Evolutionary conservation across 2,113 vertebrate genomes (phyloP), one percentile per base, ranked within the genome.

Genomic region (Takifugu flavidus): DNA sequence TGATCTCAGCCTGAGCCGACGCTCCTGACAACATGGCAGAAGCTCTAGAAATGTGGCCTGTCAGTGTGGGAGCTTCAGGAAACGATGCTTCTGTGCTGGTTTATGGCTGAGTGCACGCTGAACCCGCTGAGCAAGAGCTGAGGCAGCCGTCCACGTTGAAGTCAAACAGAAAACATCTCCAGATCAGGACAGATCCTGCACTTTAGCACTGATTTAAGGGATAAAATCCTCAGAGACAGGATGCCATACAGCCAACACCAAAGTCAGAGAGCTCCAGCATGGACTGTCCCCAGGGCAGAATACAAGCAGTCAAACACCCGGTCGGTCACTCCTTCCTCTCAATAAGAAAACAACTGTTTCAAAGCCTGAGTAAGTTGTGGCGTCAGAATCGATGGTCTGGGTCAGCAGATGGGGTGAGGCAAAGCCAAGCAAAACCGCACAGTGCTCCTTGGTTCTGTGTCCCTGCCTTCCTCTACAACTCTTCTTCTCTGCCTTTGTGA

Each of bases 401-500:
- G 28, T 7, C 29, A 71, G 56, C 14, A 66, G 57, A 67, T 62
- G 49, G 57, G 73, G 70, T 39, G 67, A 83, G 70, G 74, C 65
- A 58, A 66, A 50, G 72, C 64, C 71, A 54, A 56, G 31, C 74
- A 45, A 49, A 68, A 62, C 62, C 54, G 59, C 47, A 58, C 70
- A 56, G 49, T 44, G 63, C 58, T 75, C 71, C 14, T 28, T 56
- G 14, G 13, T 49, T 45, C 3, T 47, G 47, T 39, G 45, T 45
- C 53, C 43, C 34, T 53, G 42, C 13, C 42, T 8, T 28, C 10
- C 25, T 49, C 8, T 45, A 6, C 25, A 10, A 43, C 43, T 60
- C n/a, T 49, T 15, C 15, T 12, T 55, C 46, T 54, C 51, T 60
- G 27, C 26, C 62, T 29, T 74, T 85, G 78, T 82, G 78, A 81